Evolutionary conservation across 2,888 invertebrate species (phyloP), one percentile per base, ranked within the genome.

Genomic region (Drosophila paramelanica): DNA sequence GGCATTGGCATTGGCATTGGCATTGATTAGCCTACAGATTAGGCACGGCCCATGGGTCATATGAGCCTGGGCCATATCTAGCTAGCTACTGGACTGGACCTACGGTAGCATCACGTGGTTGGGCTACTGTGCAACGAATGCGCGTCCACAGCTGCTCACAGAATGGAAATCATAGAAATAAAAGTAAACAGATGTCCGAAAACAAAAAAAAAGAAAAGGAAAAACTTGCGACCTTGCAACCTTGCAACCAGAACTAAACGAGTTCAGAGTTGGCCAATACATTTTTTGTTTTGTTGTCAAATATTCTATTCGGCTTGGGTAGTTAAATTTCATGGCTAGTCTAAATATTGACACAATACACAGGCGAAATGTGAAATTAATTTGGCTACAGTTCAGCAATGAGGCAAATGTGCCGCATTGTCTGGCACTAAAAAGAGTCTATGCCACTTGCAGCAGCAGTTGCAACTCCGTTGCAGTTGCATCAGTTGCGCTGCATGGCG

Each of bases 241-340:
- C 90, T 90, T 89, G 87, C 67, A 55, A 85, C 89, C 88, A 86
- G 81, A 90, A 87, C 90, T 74, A 90, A 88, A 53, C 20, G 39
- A 49, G 53, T 45, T 31, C 49, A 67, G 8, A 31, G 23, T 33
- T 39, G 45, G 31, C 10, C 53, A 53, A 23, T n/a, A 8, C 17
- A 31, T 43, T 43, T 23, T 53, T 38, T n/a, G 31, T 20, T 33
- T 20, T 55, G 13, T 36, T 36, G 36, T 36, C 13, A 4, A 11
- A 36, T 13, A 33, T 36, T 36, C 13, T 13, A 33, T 36, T 36
- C 13, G 36, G 13, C 5, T 11, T 20, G 59, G 56, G 43, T 59
- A 47, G 33, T 62, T 67, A 70, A 61, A 73, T 81, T 81, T 76
- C 71, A 79, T 66, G 84, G 67, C 56, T 52, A 60, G 78, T 88